Percentiles rank a stretch among this genome's conserved stretches.
Evolutionary conservation across 2,888 invertebrate genomes (phyloP).

Genomic region (Epinotia demarniana): DNA sequence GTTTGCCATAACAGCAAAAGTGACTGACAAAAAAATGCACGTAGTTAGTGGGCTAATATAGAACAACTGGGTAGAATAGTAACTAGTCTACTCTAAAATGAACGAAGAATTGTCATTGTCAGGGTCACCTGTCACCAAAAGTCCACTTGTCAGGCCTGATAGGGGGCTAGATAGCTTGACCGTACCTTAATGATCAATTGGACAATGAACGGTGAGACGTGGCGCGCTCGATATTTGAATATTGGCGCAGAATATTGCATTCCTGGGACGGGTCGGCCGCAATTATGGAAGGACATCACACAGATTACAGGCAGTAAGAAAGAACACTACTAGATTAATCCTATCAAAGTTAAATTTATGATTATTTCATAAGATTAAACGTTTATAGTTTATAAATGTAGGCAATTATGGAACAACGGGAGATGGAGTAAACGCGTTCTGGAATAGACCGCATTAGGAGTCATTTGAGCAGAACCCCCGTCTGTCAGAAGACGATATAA

Average conservation of each 20-base stretch:
- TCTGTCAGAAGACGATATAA: no score
- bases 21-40: no score
- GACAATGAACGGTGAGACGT: slow-evolving; percentile 4
- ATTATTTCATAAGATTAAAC: no score
- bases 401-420: no score
- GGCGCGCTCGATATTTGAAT: slow-evolving; percentile 54
- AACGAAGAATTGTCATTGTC: not conserved
- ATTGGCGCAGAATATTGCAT: slow-evolving; percentile 57
- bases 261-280: slow-evolving; percentile 53
- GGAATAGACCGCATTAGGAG: no score
- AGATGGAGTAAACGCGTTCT: no score
- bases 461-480: no score
- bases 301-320: slow-evolving; percentile 24
- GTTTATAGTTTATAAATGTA: no score
- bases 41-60: no score
- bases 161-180: not conserved
- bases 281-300: slow-evolving; percentile 45
- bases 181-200: slow-evolving; percentile 18
- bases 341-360: not conserved
- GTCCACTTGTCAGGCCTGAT: not conserved
- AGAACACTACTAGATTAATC: not conserved
- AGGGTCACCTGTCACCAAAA: not conserved
- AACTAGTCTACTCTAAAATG: not conserved
- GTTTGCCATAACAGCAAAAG: no score
- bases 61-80: no score